Conservation (phyloP, 2,797 vertebrate genomes). For the Paguma larvata region DNA sequence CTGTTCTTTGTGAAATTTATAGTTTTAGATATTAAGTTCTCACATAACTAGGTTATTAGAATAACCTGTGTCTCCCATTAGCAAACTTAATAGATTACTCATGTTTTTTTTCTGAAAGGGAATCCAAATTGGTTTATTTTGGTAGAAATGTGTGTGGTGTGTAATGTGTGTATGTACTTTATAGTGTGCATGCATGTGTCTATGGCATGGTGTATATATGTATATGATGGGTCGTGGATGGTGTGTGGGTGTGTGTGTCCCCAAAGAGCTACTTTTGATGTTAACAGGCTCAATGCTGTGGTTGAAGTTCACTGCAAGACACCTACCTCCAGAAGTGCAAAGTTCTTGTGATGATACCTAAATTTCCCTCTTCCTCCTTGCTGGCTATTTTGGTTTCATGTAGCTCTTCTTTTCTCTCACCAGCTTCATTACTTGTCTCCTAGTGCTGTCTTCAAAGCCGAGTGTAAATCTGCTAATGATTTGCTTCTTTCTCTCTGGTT, state of each 20-base stretch:
- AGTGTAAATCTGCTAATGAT: neutral
- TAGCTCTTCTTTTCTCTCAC: neutral
- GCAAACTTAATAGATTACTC: neutral
- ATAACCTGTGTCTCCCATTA: neutral
- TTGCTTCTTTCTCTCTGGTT: neutral
- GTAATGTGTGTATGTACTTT: neutral
- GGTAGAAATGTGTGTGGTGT: neutral
- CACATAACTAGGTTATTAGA: constrained; percentile 19
- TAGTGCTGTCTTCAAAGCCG: constrained; percentile 1
- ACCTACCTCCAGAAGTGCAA: neutral
- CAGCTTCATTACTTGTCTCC: neutral
- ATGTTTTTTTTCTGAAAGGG: neutral
- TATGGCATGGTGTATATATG: neutral
- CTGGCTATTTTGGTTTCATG: neutral
- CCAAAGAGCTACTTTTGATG: neutral
- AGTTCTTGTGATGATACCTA: neutral
- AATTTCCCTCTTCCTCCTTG: neutral
- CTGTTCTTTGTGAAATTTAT: neutral
- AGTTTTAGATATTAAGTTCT: constrained; percentile 31
- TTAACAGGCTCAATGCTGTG: neutral
- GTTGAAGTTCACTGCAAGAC: neutral
- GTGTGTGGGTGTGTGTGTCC: neutral
- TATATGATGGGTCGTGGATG: neutral
- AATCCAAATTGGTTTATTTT: neutral
- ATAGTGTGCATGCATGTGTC: neutral